Evolutionary conservation across 2,888 invertebrate genomes (phyloP), one percentile per base, ranked within the genome.

Genomic region (Leptinotarsa rubiginosa): DNA sequence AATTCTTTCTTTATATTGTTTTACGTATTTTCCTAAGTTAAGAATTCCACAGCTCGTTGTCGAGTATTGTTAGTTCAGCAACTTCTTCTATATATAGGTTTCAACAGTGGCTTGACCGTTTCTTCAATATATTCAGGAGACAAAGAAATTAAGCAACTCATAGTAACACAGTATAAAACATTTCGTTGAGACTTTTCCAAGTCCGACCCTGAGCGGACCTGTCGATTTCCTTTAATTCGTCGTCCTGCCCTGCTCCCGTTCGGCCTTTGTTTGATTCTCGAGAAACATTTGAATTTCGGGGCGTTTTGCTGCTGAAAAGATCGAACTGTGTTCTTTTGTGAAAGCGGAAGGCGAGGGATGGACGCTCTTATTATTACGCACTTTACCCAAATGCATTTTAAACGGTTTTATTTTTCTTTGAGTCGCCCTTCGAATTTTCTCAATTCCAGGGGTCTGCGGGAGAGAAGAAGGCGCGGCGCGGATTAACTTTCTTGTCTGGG

Each of bases 211-310:
- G 41, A 2, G 1, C 62, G 13, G 59, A 59, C 59, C 82, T 82
- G 83, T 83, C 82, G 81, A 82, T 82, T 81, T 79, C 76, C 81
- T 81, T 84, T 84, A 83, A 84, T 83, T 81, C 77, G 72, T 65
- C 71, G 77, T 81, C 82, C 83, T 78, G 72, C 84, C 84, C 83
- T 69, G 79, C 79, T 80, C 80, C 82, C 82, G 82, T 84, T 83
- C 73, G 64, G 67, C 80, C 77, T 77, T 84, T 85, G 83, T 85
- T 84, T 84, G 80, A 74, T 82, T 82, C 75, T 69, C 59, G 50
- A 72, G 84, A 84, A 84, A 85, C 83, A 85, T 86, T 85, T 84
- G 83, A 84, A 83, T 83, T 62, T 84, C 77, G 78, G 83, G 83
- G 83, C 83, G 83, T 81, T 84, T 84, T 80, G 73, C 56, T 78